phyloP scores from a whole-genome alignment of 2,888 invertebrate genomes.

The Sisyra terminalis region DNA sequence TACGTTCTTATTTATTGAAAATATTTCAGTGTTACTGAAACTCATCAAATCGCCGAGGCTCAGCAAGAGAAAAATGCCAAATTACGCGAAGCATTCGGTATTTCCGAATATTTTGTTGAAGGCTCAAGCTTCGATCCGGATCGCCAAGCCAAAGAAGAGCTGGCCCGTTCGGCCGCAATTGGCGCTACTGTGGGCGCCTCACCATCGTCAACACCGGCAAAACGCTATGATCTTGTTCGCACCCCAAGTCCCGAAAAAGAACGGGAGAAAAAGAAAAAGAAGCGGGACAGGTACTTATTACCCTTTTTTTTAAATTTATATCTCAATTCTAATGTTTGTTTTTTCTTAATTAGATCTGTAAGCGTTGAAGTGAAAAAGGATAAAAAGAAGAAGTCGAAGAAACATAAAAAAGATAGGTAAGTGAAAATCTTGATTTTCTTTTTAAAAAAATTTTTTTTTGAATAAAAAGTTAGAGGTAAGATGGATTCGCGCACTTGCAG shows the following conservation, averaged over 20 bases:
- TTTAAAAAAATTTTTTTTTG: not conserved
- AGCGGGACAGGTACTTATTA: conserved; percentile 43
- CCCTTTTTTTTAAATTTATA: conserved; percentile 13
- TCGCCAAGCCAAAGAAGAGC: conserved; percentile 41
- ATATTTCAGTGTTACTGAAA: conserved; percentile 81
- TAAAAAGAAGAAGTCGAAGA: conserved; percentile 67
- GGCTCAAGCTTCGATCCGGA: conserved; percentile 84
- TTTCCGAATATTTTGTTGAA: conserved; percentile 84
- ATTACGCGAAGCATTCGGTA: conserved; percentile 86
- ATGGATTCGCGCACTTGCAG: not conserved
- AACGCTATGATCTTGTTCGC: conserved; percentile 54
- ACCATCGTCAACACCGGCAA: conserved; percentile 25
- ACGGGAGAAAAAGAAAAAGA: conserved; percentile 47
- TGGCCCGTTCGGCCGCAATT: conserved; percentile 30
- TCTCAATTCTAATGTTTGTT: conserved; percentile 7
- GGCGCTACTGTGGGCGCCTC: conserved; percentile 26
- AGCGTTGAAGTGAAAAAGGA: conserved; percentile 55
- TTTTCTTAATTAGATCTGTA: conserved; percentile 36
- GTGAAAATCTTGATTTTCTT: not conserved
- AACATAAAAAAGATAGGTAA: conserved; percentile 57
- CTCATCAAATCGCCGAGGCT: conserved; percentile 91
- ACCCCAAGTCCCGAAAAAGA: conserved; percentile 53
- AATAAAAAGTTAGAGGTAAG: not conserved
- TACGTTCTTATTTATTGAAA: conserved; percentile 12
- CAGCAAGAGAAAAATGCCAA: conserved; percentile 91